These are phyloP conservation scores for Microcebus lehilahytsara DNA, from an alignment of 2,113 vertebrate species.

Conservation along the genomic window DNA sequence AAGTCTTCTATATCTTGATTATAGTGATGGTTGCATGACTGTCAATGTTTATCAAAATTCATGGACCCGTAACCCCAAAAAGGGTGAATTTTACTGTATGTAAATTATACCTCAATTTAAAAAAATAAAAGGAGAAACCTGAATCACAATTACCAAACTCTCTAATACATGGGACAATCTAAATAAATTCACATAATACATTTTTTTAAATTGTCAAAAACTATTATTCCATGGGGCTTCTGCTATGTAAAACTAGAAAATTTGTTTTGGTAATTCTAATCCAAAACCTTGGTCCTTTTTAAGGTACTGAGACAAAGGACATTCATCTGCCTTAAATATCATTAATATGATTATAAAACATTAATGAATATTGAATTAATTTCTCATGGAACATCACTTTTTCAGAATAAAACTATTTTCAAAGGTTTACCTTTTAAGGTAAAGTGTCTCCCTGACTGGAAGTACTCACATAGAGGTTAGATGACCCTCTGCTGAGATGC, in stretches of 20 bases:
- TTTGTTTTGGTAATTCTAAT: neutral
- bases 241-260: neutral
- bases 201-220: neutral
- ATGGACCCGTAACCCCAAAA: neutral
- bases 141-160: neutral
- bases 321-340: neutral
- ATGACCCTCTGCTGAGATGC: neutral
- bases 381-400: neutral
- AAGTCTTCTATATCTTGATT: neutral
- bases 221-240: neutral
- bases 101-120: neutral
- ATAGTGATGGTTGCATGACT: neutral
- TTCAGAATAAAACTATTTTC: neutral
- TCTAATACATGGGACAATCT: neutral
- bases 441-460: neutral
- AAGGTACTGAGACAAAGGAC: neutral
- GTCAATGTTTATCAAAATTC: neutral
- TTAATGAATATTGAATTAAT: neutral
- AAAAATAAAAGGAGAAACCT: neutral
- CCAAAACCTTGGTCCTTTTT: neutral
- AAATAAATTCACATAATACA: neutral
- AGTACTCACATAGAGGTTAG: neutral
- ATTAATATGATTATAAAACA: neutral
- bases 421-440: neutral
- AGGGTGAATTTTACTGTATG: neutral